Evolutionary conservation across 2,888 invertebrate genomes (phyloP).

Genomic region (Artemia sinica): DNA sequence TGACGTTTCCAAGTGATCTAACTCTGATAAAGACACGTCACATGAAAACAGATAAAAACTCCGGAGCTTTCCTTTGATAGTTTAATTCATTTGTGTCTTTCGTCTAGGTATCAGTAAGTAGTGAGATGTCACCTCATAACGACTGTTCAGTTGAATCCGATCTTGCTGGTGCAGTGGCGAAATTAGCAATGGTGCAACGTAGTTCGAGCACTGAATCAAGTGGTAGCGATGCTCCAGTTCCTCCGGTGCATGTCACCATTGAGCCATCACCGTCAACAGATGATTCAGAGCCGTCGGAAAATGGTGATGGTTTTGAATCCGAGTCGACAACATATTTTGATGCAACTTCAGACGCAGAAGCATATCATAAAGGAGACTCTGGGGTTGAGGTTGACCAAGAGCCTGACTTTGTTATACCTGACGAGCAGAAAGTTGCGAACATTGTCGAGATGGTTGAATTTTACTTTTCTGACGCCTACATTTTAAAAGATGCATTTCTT

Average conservation of each 20-base stretch:
- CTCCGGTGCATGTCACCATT: constrained; percentile 8
- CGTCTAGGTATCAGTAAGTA: constrained; percentile 3
- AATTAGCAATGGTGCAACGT: constrained; percentile 4
- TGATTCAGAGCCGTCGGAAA: neutral
- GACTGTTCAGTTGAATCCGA: constrained; percentile 12
- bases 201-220: constrained; percentile 1
- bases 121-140: constrained; percentile 13
- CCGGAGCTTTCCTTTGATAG: no score
- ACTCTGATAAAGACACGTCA: no score
- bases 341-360: constrained; percentile 20
- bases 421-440: constrained; percentile 54
- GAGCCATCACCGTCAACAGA: neutral
- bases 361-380: constrained; percentile 19
- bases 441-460: constrained; percentile 79
- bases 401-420: constrained; percentile 38
- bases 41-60: no score
- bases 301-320: constrained; percentile 7
- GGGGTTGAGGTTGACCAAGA: constrained; percentile 26
- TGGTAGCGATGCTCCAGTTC: constrained; percentile 1
- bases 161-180: constrained; percentile 13
- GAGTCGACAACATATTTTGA: constrained; percentile 19
- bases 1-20: no score
- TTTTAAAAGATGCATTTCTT: constrained; percentile 84
- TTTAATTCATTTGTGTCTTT: neutral
- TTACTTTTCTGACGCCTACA: constrained; percentile 87